Evolutionary conservation across 2,888 invertebrate genomes (phyloP).

Genomic region (Nomada ruficornis): DNA sequence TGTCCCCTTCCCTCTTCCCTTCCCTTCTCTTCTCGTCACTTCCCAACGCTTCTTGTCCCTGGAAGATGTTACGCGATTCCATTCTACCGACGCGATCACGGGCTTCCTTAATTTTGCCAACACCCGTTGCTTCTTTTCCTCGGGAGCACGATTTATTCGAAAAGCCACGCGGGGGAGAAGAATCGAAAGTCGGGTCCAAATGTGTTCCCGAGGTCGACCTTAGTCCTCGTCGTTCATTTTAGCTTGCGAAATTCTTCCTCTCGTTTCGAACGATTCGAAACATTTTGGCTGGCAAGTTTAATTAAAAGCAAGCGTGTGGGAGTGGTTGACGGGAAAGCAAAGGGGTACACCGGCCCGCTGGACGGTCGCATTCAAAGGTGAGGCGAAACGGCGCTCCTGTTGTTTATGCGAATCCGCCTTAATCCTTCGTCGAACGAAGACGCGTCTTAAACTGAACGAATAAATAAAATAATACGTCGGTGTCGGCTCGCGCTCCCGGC

Average conservation of each 20-base stretch:
- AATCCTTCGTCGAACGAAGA: slow-evolving; percentile 57
- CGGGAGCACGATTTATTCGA: slow-evolving; percentile 30
- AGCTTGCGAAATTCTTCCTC: neutral
- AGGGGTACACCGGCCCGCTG: neutral
- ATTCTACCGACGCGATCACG: slow-evolving; percentile 18
- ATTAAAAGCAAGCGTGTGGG: slow-evolving; percentile 58
- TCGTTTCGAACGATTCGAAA: neutral
- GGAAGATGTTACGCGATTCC: slow-evolving; percentile 40
- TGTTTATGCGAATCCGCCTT: slow-evolving; percentile 66
- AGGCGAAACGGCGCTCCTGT: slow-evolving; percentile 55
- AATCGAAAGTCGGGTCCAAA: slow-evolving; percentile 17
- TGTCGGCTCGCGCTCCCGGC: slow-evolving; percentile 72
- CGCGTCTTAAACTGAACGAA: slow-evolving; percentile 67
- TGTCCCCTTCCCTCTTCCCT: slow-evolving; percentile 52
- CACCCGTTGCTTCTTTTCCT: slow-evolving; percentile 28
- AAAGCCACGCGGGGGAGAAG: slow-evolving; percentile 40
- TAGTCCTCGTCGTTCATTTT: too few species aligned
- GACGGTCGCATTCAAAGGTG: slow-evolving; percentile 48
- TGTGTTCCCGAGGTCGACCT: neutral
- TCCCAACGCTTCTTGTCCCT: neutral
- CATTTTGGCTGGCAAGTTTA: slow-evolving; percentile 44
- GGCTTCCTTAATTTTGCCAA: slow-evolving; percentile 66
- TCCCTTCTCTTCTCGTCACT: too few species aligned
- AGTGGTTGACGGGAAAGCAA: slow-evolving; percentile 19
- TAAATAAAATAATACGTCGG: slow-evolving; percentile 73